Evolutionary conservation across 2,797 vertebrate genomes (phyloP).

Genomic region (Alauda arvensis): DNA sequence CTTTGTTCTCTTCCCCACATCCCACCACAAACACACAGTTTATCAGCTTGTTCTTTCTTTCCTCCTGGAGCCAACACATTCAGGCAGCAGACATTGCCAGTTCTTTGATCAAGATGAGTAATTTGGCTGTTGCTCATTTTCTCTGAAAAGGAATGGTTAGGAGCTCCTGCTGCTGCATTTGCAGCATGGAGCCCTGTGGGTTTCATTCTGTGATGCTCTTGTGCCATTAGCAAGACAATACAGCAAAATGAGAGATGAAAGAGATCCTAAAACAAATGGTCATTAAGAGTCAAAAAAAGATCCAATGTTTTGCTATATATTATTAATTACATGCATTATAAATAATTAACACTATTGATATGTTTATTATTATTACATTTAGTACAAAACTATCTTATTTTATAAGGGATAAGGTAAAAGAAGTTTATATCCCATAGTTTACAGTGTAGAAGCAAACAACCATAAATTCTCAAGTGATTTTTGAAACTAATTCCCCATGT

Average conservation of each 20-base stretch:
- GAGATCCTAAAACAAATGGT: neutral
- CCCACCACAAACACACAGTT: accelerated
- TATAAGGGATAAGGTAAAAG: neutral
- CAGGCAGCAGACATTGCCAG: neutral
- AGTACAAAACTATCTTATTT: neutral
- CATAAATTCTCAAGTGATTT: neutral
- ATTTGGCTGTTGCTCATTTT: neutral
- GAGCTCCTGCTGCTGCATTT: neutral
- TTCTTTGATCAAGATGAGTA: neutral
- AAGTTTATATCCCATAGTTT: neutral
- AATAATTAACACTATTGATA: neutral
- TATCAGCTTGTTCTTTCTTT: neutral
- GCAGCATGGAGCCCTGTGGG: neutral
- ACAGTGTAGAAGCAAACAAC: neutral
- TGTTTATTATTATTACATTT: neutral
- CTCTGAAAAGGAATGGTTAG: neutral
- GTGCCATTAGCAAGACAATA: neutral
- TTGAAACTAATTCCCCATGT: neutral
- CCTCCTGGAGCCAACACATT: neutral
- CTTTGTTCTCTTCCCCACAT: neutral
- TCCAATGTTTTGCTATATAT: neutral
- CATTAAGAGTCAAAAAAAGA: neutral
- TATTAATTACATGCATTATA: neutral
- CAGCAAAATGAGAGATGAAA: neutral
- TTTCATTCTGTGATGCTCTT: neutral